Evolutionary conservation across 35 echinoderm and acorn worm species (phyloP).

Genomic region (Holothuria glaberrima): DNA sequence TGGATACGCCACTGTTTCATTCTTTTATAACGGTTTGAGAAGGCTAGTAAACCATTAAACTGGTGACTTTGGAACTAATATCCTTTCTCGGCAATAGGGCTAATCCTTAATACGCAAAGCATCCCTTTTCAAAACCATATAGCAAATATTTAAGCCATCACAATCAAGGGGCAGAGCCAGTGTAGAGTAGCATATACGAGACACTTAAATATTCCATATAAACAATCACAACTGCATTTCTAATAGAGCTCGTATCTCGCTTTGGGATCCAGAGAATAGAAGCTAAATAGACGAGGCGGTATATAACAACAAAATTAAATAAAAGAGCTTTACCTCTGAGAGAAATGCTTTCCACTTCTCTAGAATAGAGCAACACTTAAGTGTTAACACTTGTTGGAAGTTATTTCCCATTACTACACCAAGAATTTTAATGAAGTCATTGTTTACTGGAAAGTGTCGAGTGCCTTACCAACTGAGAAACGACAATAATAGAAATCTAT

Average conservation of each 20-base stretch:
- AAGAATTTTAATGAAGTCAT: slow-evolving; percentile 16
- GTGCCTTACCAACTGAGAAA: no score
- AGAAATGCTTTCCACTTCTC: neutral
- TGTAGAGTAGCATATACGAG: neutral
- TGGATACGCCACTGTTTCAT: no score
- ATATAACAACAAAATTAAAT: neutral
- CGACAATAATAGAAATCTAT: no score
- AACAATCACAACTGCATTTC: neutral
- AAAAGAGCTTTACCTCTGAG: slow-evolving; percentile 17
- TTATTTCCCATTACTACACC: slow-evolving; percentile 10
- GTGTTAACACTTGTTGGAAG: neutral
- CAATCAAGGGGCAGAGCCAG: neutral
- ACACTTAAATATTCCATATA: neutral
- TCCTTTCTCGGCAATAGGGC: neutral
- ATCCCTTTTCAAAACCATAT: neutral
- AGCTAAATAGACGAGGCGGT: neutral
- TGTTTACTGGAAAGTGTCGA: neutral
- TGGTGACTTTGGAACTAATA: neutral
- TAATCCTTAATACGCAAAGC: slow-evolving; percentile 23
- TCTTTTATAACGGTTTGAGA: neutral
- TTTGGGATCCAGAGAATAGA: neutral
- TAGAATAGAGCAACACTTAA: neutral
- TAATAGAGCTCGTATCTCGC: neutral
- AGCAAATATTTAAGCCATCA: neutral
- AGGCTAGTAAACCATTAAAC: neutral